Base-by-base conservation (phyloP, 2,113 vertebrate species). In the Cryptotis parvus region DNA sequence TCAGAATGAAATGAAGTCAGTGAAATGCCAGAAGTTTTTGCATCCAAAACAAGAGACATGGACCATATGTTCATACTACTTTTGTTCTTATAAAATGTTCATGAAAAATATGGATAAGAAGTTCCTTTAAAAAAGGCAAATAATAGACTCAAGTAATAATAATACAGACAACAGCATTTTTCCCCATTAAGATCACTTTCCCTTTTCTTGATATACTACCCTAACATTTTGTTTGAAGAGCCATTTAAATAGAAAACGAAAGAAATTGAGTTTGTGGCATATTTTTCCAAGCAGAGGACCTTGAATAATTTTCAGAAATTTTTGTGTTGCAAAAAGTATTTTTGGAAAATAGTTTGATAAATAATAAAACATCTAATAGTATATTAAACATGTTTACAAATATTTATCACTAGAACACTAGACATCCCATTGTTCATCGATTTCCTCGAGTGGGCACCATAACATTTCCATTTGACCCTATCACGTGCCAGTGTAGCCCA, bases 61-160 rank as follows among this genome's bases (percentile, higher is more conserved):
- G 97, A 96, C 97, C 98, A 98, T 98, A 98, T 98, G 98, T 96
- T 98, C 97, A 97, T 96, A 98, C 98, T 98, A 97, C 93, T 98
- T 98, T 98, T 96, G 94, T 97, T 90, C 97, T 98, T 98, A 98
- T 96, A 95, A 97, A 97, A 98, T 97, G 97, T 97, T 98, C 97
- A 97, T 97, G 96, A 97, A 97, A 95, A 95, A 97, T 94, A 31
- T 82, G 89, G 96, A 97, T 97, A 96, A 95, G 96, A 92, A 91
- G 81, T 95, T 96, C 90, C 95, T 95, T 58, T 58, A 7, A 58
- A 58, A 58, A 58, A 58, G 55, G 18, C 95, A 96, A 97, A 96
- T 90, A 94, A 96, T 49, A 96, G 84, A 93, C 85, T 97, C 96
- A 96, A 95, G 91, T 95, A 96, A 96, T 93, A 95, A 84, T 95